Base-by-base conservation (phyloP, 2,888 invertebrate species). In the Tortrix viridana region DNA sequence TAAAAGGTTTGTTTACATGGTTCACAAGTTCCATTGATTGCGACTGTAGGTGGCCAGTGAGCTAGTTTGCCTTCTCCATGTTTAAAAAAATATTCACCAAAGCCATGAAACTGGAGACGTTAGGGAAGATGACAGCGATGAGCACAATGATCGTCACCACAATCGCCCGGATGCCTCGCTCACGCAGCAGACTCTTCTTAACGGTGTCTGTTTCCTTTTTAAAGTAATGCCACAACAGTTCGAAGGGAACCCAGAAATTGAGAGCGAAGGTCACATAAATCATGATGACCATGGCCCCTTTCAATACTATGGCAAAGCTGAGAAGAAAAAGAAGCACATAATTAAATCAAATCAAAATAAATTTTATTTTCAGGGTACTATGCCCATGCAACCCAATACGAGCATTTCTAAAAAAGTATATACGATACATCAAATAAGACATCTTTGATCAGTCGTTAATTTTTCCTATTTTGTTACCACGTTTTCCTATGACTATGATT, bases 211-310 rank as follows among this genome's bases (percentile, higher is more conserved):
- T 77, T 0, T 57, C 59, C 6, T 50, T 55, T 65, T 77, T 75
- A 7, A 85, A 23, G 48, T 84, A 84, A 55, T 69, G 66, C 85
- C 85, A 86, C 4, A 77, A 65, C 6, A 84, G 67, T 5, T 85
- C 77, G 59, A 85, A 86, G 0, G 82, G 81, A 2, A 82, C 70
- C 79, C 81, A 85, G 67, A 85, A 86, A 65, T 77, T 81, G 1
- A 84, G 70, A 0, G 77, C 80, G 32, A 77, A 85, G 0, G 81
- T 79, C 1, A 81, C 73, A 63, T 75, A 82, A 0, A 84, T 67
- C 69, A 80, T 74, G 1, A 83, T 2, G 0, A 77, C 76, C 73
- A 85, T 71, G 22, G 76, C 70, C 0, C 75, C 73, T 69, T 85
- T 85, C 5, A 86, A 41, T 2, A 70, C 53, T 7, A 80, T 69